Percentiles rank a stretch among this genome's conserved stretches.
Conservation (phyloP, 2,113 vertebrate species). For the Delphinapterus leucas region DNA sequence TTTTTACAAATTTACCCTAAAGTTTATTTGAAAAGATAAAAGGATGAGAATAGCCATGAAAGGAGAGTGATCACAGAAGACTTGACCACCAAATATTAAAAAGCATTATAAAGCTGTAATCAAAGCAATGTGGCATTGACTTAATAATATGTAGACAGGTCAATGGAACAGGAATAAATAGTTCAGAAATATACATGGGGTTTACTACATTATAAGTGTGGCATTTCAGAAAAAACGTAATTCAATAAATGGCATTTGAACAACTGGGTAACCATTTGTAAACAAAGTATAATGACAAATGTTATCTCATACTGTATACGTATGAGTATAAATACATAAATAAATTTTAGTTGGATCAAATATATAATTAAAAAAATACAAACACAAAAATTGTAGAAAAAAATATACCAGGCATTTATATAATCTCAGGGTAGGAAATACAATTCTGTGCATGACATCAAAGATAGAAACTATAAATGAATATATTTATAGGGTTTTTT, state of each 20-base stretch:
- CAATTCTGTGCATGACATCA: not conserved
- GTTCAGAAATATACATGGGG: not conserved
- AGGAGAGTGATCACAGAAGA: not conserved
- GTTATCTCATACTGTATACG: not conserved
- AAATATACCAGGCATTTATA: not conserved
- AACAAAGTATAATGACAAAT: not conserved
- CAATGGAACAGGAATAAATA: not conserved
- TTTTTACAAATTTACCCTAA: not conserved
- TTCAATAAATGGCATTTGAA: not conserved
- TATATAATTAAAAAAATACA: not conserved
- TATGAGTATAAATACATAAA: not conserved
- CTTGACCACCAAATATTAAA: not conserved
- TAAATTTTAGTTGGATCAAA: not conserved
- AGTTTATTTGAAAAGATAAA: not conserved
- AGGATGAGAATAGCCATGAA: not conserved
- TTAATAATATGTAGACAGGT: not conserved
- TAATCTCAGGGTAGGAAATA: not conserved
- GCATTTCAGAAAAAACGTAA: not conserved
- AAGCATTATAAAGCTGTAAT: not conserved
- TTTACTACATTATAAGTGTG: not conserved
- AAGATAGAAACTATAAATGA: not conserved
- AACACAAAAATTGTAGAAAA: not conserved
- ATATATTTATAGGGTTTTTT: not conserved
- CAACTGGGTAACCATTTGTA: not conserved
- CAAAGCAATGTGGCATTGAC: not conserved